Evolutionary conservation across 1,140 invertebrate species (phyloP).

Genomic region (Chelonus insularis): DNA sequence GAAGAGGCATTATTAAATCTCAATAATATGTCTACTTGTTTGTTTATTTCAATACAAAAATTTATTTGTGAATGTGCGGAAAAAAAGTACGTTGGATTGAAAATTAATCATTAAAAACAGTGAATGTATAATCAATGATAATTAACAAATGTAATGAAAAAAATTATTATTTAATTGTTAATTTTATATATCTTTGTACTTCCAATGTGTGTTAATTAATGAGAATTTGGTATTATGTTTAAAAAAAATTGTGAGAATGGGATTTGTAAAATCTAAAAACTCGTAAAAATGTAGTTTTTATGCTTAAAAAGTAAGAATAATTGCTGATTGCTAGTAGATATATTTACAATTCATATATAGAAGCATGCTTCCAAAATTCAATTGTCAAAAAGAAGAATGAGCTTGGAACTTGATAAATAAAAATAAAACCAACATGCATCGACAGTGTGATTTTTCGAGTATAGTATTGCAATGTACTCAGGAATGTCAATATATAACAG

Average conservation of each 20-base stretch:
- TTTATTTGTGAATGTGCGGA: no score
- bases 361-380: constrained; percentile 14
- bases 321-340: constrained; percentile 10
- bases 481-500: constrained; percentile 13
- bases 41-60: no score
- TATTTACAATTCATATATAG: no score
- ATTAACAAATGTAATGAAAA: not conserved
- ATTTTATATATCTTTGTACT: constrained; percentile 21
- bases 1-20: no score
- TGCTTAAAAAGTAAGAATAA: constrained; percentile 3
- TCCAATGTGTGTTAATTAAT: constrained; percentile 11
- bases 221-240: not conserved
- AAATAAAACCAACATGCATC: constrained; percentile 2
- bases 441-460: constrained; percentile 8
- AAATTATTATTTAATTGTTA: constrained; percentile 8
- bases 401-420: constrained; percentile 13
- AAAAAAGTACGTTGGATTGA: no score
- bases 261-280: not conserved
- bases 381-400: not conserved
- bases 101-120: no score
- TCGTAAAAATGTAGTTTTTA: not conserved
- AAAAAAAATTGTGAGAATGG: not conserved
- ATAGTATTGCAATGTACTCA: constrained; percentile 15
- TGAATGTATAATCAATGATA: not conserved
- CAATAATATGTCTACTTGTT: no score